Evolutionary conservation across 1,140 invertebrate species (phyloP), one percentile per base, ranked within the genome.

Genomic region (Drosophila carrolli): DNA sequence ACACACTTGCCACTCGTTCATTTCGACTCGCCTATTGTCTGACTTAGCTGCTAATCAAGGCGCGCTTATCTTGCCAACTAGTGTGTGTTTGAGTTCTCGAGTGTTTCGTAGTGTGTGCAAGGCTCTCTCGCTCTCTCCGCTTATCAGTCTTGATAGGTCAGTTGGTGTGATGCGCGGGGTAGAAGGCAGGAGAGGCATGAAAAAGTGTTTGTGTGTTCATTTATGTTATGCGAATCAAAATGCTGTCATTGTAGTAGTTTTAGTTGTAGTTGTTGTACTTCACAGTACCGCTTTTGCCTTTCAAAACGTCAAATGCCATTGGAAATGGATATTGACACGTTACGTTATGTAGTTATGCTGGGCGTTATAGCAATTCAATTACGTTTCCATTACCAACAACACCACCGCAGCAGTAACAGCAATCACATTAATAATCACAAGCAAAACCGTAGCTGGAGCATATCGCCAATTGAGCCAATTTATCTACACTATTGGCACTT

Each of bases 51-150:
- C 82, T 85, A 85, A 85, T 85, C 82, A 85, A 78, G 75, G 82
- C 74, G 63, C 78, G 78, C 82, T 85, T 85, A 85, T 85, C 82
- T 85, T 82, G 78, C 65, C 78, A 81, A 63, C 83, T 72, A 78
- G 63, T 65, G 10, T 47, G 27, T 58, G 44, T 62, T 32, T 63
- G 35, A 8, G 43, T 62, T 48, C 50, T 75, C 57, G 60, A 81
- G 80, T 83, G 56, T 54, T 44, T 46, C 46, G 27, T 40, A 10
- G n/a, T 51, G 44, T 48, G 47, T 38, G 46, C 38, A 53, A 65
- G 46, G 47, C 47, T 46, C 61, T 68, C 57, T 47, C 44, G 13
- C 19, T 66, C 65, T 43, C 59, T 48, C 59, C 60, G 73, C 77
- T 80, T 84, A 84, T 84, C 81, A 76, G 62, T 81, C 37, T 48